Percentiles rank a stretch among this genome's conserved stretches.
These are phyloP conservation scores for Agrotis ipsilon DNA, from an alignment of 2,888 invertebrate genomes.

Conservation along the genomic window DNA sequence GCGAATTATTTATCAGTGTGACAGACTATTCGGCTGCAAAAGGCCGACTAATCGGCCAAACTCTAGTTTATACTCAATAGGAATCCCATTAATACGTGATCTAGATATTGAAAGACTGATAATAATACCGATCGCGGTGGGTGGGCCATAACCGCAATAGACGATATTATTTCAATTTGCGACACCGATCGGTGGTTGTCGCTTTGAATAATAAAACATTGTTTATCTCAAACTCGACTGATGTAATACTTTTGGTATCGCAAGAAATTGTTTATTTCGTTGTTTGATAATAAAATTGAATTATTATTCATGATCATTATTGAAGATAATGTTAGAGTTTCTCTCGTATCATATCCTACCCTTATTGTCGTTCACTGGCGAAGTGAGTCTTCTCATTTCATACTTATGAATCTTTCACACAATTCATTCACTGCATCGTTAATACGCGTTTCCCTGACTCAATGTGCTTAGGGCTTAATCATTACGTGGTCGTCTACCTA, in stretches of 20 bases:
- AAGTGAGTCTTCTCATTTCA: background rate
- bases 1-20: too few relatives aligned
- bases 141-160: slow-evolving; percentile 35
- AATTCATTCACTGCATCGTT: background rate
- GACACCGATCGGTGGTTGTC: slow-evolving; percentile 4
- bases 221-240: slow-evolving; percentile 25
- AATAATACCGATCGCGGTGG: slow-evolving; percentile 40
- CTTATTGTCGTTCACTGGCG: too few relatives aligned
- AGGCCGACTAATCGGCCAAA: too few relatives aligned
- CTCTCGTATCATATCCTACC: background rate
- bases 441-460: too few relatives aligned
- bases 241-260: background rate
- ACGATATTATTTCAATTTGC: slow-evolving; percentile 31
- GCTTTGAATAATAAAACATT: slow-evolving; percentile 30
- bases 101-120: slow-evolving; percentile 24
- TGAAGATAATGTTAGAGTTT: background rate
- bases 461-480: too few relatives aligned
- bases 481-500: too few relatives aligned
- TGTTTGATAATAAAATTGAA: background rate
- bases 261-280: background rate
- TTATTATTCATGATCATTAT: background rate
- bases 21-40: too few relatives aligned
- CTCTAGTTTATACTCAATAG: background rate
- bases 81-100: slow-evolving; percentile 8
- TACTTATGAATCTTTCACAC: background rate